Conservation (phyloP, 1,140 invertebrate species). For the Bombus sibiricus region DNA sequence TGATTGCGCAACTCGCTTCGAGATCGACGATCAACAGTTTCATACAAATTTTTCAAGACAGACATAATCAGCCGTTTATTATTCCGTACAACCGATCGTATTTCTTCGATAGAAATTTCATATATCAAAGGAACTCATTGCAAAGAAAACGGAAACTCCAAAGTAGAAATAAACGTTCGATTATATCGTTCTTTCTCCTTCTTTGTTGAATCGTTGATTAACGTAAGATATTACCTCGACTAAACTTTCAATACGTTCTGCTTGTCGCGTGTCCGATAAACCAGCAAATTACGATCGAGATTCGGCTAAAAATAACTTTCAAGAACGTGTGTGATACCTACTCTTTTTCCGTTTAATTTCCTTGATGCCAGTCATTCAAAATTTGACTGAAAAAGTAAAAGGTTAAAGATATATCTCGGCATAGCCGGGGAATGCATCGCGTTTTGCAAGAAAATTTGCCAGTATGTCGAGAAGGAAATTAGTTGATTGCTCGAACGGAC, state of each 20-base stretch:
- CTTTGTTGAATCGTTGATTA: not conserved
- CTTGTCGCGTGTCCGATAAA: not conserved
- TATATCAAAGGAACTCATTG: not conserved
- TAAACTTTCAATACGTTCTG: not conserved
- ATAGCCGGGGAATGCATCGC: not conserved
- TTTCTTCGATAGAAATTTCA: slow-evolving; percentile 2
- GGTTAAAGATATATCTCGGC: too few relatives aligned
- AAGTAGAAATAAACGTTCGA: not conserved
- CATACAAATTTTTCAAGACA: too few relatives aligned
- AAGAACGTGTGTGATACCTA: too few relatives aligned
- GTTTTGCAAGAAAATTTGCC: not conserved
- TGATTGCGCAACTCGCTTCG: not conserved
- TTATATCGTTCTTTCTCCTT: not conserved
- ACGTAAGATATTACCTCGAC: not conserved
- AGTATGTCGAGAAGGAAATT: not conserved
- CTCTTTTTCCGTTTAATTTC: not conserved
- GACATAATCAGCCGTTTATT: not conserved
- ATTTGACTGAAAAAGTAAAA: not conserved
- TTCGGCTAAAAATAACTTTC: not conserved
- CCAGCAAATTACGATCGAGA: not conserved
- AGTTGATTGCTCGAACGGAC: not conserved
- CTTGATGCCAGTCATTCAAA: not conserved
- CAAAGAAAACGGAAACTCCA: not conserved
- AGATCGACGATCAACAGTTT: not conserved
- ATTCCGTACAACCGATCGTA: not conserved